Evolutionary conservation across 2,888 invertebrate species (phyloP).

Genomic region (Hydraecia micacea): DNA sequence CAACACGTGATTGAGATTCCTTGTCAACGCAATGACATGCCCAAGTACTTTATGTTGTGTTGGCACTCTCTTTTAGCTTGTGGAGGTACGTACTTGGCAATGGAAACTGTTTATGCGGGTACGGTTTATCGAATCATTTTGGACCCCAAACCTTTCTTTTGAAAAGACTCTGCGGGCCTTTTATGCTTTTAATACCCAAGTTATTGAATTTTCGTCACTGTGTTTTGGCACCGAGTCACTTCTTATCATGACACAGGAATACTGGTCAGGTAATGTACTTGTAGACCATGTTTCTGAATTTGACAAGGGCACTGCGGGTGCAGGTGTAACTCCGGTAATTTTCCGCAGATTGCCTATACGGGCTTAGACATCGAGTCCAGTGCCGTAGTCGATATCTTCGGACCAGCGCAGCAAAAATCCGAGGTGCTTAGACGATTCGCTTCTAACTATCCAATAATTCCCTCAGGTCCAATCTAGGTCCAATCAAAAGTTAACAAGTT

Average conservation of each 20-base stretch:
- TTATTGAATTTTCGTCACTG: not conserved
- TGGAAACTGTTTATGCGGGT: conserved; percentile 43
- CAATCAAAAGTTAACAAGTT: conserved; percentile 20
- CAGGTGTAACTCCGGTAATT: not conserved
- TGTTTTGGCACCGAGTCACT: not conserved
- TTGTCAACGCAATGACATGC: conserved; percentile 21
- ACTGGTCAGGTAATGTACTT: not conserved
- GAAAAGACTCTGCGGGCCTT: conserved; percentile 5
- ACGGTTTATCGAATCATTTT: conserved; percentile 33
- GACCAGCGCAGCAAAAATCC: conserved; percentile 4
- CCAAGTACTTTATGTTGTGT: conserved; percentile 30
- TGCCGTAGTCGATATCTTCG: not conserved
- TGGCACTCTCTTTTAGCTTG: conserved; percentile 15
- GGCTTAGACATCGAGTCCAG: not conserved
- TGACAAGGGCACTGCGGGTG: not conserved
- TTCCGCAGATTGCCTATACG: not conserved
- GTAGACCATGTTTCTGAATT: not conserved
- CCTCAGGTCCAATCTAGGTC: conserved; percentile 4
- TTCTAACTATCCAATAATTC: conserved; percentile 6
- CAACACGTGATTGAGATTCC: conserved; percentile 43
- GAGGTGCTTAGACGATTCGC: not conserved
- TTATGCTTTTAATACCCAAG: conserved; percentile 13
- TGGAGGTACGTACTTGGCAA: conserved; percentile 6
- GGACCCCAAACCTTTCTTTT: conserved; percentile 15
- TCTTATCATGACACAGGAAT: not conserved